Evolutionary conservation across 2,797 vertebrate genomes (phyloP).

Genomic region (Thripadectes ignobilis): DNA sequence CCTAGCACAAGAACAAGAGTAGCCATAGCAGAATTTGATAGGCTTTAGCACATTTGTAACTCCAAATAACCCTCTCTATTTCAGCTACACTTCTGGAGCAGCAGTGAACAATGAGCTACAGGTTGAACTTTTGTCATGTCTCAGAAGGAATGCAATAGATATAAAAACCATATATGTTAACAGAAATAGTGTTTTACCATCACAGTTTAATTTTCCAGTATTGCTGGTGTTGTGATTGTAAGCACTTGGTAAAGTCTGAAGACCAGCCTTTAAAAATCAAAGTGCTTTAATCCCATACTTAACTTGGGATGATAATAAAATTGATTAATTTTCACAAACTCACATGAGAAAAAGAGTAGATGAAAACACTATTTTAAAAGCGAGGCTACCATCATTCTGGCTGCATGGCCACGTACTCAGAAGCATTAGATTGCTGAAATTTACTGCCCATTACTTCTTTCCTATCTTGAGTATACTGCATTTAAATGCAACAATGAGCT

Average conservation of each 20-base stretch:
- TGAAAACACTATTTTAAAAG: neutral
- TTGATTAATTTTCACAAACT: neutral
- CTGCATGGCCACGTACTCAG: neutral
- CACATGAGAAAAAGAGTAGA: neutral
- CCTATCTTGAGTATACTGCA: conserved; percentile 51
- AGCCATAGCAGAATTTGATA: neutral
- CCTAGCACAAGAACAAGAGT: neutral
- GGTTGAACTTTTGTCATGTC: neutral
- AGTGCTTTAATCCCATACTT: neutral
- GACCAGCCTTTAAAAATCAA: neutral
- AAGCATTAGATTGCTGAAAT: conserved; percentile 24
- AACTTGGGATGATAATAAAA: neutral
- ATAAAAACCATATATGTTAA: neutral
- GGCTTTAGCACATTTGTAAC: neutral
- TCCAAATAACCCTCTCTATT: neutral
- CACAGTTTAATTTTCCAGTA: neutral
- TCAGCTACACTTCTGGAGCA: neutral
- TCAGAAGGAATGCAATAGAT: neutral
- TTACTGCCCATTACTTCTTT: conserved; percentile 53
- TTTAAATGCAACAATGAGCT: conserved; percentile 69
- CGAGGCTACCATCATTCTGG: neutral
- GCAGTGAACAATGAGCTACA: neutral
- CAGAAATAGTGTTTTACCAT: neutral
- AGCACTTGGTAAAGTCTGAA: neutral
- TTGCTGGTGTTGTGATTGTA: neutral